Evolutionary conservation across 2,797 vertebrate species (phyloP), one percentile per base, ranked within the genome.

Genomic region (Chanos chanos): DNA sequence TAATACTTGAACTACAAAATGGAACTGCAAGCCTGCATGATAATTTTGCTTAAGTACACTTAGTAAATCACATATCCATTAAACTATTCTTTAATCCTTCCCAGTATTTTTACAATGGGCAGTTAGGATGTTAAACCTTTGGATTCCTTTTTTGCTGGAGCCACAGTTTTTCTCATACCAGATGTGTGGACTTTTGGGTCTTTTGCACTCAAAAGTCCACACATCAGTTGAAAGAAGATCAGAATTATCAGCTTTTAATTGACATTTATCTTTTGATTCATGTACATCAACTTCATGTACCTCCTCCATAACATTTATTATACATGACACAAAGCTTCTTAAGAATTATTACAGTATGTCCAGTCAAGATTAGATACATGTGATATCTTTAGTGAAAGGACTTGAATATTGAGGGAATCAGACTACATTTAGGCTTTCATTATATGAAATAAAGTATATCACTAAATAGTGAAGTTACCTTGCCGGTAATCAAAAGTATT

Each of bases 1-100:
- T n/a, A n/a, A n/a, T n/a, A n/a, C n/a, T n/a, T n/a, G n/a, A n/a
- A n/a, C 28, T 34, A n/a, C 4, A 27, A 25, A 49, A 25, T 13
- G 15, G 6, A 28, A n/a, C 55, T 31, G 45, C 52, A 30, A 44
- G 64, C 54, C 34, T 61, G 72, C 66, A 82, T 73, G 74, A 73
- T 71, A 78, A 82, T 78, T 83, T 80, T 15, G 64, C 64, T 77
- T 75, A 68, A 69, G 75, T 71, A 81, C 79, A 74, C 75, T 83
- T 77, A 76, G 77, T 76, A 78, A 86, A 81, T 61, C 77, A 86
- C 77, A 81, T 66, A 85, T 83, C 77, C 77, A 81, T 86, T 86
- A 85, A 83, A 87, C 77, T 83, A 75, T 61, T 27, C 55, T 73
- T 68, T 88, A 90, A 89, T 88, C 88, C 64, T 77, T 59, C 55